Percentiles rank a stretch among this genome's conserved stretches.
Conservation (phyloP, 2,113 vertebrate species). For the Otis tarda region DNA sequence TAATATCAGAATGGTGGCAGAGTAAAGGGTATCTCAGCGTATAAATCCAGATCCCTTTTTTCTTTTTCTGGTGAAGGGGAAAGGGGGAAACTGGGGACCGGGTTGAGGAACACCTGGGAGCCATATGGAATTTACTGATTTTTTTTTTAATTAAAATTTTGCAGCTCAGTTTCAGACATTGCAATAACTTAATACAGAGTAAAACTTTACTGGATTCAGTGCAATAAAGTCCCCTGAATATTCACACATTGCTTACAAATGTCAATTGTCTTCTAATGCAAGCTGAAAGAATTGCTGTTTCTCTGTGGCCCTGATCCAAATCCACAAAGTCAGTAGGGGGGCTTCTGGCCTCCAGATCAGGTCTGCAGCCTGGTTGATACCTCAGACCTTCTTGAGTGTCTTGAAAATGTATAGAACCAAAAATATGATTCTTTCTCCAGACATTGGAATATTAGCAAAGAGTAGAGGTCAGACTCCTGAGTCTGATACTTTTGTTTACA, state of each 20-base stretch:
- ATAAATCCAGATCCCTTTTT: constrained; percentile 43
- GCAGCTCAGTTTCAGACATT: constrained; percentile 55
- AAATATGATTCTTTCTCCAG: constrained; percentile 22
- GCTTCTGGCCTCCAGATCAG: constrained; percentile 31
- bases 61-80: neutral
- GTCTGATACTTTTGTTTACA: constrained; percentile 4
- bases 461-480: neutral
- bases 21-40: neutral
- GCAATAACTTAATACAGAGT: constrained; percentile 60
- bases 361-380: neutral
- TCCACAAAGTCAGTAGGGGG: neutral
- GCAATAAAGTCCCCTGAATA: constrained; percentile 19
- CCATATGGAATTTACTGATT: constrained; percentile 59
- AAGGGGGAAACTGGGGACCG: neutral
- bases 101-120: constrained; percentile 61
- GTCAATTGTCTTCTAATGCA: constrained; percentile 9
- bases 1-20: neutral
- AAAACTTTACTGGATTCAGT: constrained; percentile 45
- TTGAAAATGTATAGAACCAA: neutral
- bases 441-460: neutral
- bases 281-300: neutral
- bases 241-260: constrained; percentile 45
- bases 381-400: constrained; percentile 5
- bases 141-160: constrained; percentile 58
- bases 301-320: constrained; percentile 41